Percentiles rank a stretch among this genome's conserved stretches.
These are phyloP conservation scores for Penaeus monodon DNA, from an alignment of 2,888 invertebrate genomes.

Conservation along the genomic window DNA sequence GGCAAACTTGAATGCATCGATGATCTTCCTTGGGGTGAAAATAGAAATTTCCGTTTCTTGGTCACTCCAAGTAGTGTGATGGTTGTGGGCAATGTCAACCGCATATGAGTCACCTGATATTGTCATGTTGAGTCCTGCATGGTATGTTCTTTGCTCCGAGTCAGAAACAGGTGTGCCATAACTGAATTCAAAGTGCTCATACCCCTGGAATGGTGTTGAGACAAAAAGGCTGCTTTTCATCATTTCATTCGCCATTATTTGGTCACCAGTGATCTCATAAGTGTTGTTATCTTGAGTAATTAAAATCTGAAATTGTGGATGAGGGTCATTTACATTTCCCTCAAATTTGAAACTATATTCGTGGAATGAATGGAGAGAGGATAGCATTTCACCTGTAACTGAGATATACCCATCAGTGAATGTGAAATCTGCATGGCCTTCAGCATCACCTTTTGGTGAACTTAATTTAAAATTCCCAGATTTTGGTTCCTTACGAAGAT, in stretches of 20 bases:
- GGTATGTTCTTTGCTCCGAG: constrained; percentile 9
- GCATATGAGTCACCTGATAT: constrained; percentile 12
- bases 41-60: constrained; percentile 30
- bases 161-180: constrained; percentile 19
- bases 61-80: constrained; percentile 12
- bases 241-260: too few species aligned
- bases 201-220: background rate
- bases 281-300: constrained; percentile 33
- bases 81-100: constrained; percentile 23
- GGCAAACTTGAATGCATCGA: constrained; percentile 12
- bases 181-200: constrained; percentile 22
- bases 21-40: background rate
- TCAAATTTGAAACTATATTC: constrained; percentile 32
- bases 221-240: too few species aligned
- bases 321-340: background rate
- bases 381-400: constrained; percentile 38
- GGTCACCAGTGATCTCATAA: background rate
- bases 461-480: constrained; percentile 21
- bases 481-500: background rate
- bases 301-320: constrained; percentile 6
- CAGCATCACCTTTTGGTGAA: constrained; percentile 40
- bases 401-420: background rate
- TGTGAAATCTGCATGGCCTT: constrained; percentile 21
- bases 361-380: constrained; percentile 37
- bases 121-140: background rate